Evolutionary conservation across 2,113 vertebrate genomes (phyloP).

Genomic region (Synodontis membranacea): DNA sequence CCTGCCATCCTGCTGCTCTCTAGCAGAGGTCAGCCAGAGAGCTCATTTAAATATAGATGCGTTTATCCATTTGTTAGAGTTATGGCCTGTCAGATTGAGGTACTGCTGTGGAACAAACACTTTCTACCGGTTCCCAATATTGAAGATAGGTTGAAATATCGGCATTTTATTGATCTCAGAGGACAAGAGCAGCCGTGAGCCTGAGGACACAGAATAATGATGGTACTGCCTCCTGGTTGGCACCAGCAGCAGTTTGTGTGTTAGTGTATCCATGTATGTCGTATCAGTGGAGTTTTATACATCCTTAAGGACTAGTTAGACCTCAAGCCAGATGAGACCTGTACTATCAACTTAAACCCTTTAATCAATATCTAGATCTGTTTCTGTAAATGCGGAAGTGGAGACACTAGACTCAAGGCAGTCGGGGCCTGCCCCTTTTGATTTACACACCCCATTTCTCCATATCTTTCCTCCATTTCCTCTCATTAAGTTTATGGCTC

Average conservation of each 20-base stretch:
- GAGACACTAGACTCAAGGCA: slow-evolving; percentile 24
- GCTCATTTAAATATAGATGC: slow-evolving; percentile 64
- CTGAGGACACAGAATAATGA: slow-evolving; percentile 41
- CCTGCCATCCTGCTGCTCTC: slow-evolving; percentile 41
- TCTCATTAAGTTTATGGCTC: slow-evolving; percentile 62
- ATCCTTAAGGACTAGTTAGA: slow-evolving; percentile 19
- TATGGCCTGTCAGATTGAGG: slow-evolving; percentile 49
- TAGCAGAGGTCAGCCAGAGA: slow-evolving; percentile 58
- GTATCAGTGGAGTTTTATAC: background rate
- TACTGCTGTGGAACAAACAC: slow-evolving; percentile 45
- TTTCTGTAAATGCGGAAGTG: background rate
- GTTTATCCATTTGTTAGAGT: slow-evolving; percentile 55
- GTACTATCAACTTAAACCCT: slow-evolving; percentile 10
- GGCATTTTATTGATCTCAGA: slow-evolving; percentile 51
- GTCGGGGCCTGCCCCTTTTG: slow-evolving; percentile 49
- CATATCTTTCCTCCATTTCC: slow-evolving; percentile 62
- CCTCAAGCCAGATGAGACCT: slow-evolving; percentile 18
- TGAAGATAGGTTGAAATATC: slow-evolving; percentile 34
- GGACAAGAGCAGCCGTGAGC: slow-evolving; percentile 34
- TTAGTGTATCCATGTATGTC: background rate
- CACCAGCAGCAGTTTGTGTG: background rate
- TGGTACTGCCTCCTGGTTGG: background rate
- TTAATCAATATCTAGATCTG: slow-evolving; percentile 39
- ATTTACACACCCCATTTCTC: slow-evolving; percentile 59
- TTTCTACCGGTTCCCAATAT: slow-evolving; percentile 42